Base-by-base conservation (phyloP, 1,140 invertebrate species). In the Fopius arisanus region DNA sequence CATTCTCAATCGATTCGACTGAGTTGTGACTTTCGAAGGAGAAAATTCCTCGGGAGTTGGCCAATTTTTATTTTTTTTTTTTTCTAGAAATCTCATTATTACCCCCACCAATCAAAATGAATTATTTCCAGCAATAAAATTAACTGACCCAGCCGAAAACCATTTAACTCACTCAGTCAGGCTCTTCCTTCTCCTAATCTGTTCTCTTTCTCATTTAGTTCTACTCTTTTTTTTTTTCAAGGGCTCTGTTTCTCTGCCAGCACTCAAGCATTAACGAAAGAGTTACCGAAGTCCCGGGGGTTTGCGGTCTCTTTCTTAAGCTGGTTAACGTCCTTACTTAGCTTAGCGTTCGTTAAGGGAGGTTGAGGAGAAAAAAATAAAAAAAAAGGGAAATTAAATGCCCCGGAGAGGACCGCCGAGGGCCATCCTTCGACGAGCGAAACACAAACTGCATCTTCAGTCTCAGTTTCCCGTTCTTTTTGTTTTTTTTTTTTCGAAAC, bases 321-420 rank as follows among this genome's bases (percentile, higher is more conserved):
- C 75, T 54, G 78, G 76, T 79, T 78, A 79, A 80, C 78, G 81
- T 75, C 78, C 80, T 82, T 82, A 82, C 80, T 84, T 80, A 80
- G 79, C 79, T 83, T 80, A 82, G 81, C 76, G 80, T 82, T 82
- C 78, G 80, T 81, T 84, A 82, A 78, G 77, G 78, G 77, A 74
- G 65, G 40, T 69, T 54, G 66, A 28, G 40, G 31, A 73, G 43
- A 67, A 21, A 29, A 65, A 37, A 41, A 71, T 68, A 40, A 41
- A 69, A 54, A 68, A 48, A 28, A 33, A 19, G 37, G 9, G 51
- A 31, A 68, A 31, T 54, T 40, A 68, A 62, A 67, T 48, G 26
- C 16, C n/a, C 26, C 26, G 66, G 41, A 26, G 28, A 41, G 41
- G 6, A 37, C 62, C 41, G 40, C 63, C 63, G 26, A 43, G 43